phyloP scores from a whole-genome alignment of 1,140 invertebrate genomes.

The Archivesica marissinica region DNA sequence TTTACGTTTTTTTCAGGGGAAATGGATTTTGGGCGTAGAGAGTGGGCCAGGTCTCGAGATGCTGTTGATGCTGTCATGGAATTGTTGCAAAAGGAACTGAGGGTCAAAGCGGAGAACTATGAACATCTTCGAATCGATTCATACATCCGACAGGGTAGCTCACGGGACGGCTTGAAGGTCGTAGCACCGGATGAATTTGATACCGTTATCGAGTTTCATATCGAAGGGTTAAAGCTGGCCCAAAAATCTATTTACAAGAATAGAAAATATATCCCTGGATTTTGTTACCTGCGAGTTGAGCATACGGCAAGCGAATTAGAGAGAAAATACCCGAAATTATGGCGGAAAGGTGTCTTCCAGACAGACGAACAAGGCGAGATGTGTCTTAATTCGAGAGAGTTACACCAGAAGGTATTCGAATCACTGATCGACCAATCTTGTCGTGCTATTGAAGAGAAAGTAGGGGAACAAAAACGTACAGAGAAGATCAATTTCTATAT shows the following conservation, averaged over 20 bases:
- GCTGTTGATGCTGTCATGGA: conserved; percentile 37
- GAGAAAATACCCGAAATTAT: conserved; percentile 12
- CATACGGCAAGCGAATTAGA: neutral
- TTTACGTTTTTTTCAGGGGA: conserved; percentile 40
- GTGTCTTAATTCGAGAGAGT: conserved; percentile 5
- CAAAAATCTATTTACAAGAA: neutral
- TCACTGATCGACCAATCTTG: conserved; percentile 17
- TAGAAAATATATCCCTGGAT: conserved; percentile 9
- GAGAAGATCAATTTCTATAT: neutral
- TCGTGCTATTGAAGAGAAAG: neutral
- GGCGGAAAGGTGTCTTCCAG: conserved; percentile 9
- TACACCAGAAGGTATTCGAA: conserved; percentile 27
- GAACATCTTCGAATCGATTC: conserved; percentile 12
- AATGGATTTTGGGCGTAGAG: conserved; percentile 4
- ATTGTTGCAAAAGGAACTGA: neutral
- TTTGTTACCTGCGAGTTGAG: conserved; percentile 13
- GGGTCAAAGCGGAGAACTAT: neutral
- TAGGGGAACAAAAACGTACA: neutral
- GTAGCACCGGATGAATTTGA: conserved; percentile 51
- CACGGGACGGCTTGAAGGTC: conserved; percentile 48
- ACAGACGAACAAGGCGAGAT: neutral
- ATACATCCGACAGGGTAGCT: conserved; percentile 46
- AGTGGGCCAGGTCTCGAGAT: conserved; percentile 25
- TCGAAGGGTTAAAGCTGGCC: conserved; percentile 28
- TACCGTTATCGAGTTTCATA: conserved; percentile 24